Percentiles rank a stretch among this genome's conserved stretches.
Conservation (phyloP, 2,113 vertebrate genomes). For the Engraulis encrasicolus region DNA sequence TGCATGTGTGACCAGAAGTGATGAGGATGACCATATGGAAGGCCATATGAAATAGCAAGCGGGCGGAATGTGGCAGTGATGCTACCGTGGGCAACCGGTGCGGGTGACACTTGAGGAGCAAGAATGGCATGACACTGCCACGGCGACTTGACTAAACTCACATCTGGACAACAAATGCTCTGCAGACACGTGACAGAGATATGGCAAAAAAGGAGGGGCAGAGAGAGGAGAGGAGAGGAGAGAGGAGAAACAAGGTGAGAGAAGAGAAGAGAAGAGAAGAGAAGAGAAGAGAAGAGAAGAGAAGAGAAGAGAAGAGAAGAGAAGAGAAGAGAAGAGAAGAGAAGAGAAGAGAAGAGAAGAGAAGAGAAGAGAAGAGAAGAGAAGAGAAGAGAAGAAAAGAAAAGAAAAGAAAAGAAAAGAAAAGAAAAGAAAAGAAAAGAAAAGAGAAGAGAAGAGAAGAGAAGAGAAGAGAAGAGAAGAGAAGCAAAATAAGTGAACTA, state of each 20-base stretch:
- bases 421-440: not conserved
- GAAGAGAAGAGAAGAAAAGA: not conserved
- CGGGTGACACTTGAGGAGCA: not conserved
- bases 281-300: not conserved
- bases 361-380: too few species aligned
- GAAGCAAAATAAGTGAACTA: not conserved
- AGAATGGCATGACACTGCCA: conserved; percentile 26
- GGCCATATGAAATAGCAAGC: not conserved
- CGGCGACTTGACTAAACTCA: conserved; percentile 35
- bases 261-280: not conserved
- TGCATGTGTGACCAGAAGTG: not conserved
- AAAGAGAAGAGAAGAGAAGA: too few species aligned
- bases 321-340: not conserved
- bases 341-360: not conserved
- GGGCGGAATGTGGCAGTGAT: conserved; percentile 13
- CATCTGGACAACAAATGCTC: conserved; percentile 32
- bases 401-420: too few species aligned
- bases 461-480: too few species aligned
- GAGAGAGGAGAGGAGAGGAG: not conserved
- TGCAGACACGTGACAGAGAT: not conserved
- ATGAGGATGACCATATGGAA: not conserved
- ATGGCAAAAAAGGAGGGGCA: not conserved
- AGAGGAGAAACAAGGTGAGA: not conserved
- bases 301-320: too few species aligned
- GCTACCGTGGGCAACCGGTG: not conserved